Conservation (phyloP, 2,113 vertebrate genomes). For the Oryzias celebensis region DNA sequence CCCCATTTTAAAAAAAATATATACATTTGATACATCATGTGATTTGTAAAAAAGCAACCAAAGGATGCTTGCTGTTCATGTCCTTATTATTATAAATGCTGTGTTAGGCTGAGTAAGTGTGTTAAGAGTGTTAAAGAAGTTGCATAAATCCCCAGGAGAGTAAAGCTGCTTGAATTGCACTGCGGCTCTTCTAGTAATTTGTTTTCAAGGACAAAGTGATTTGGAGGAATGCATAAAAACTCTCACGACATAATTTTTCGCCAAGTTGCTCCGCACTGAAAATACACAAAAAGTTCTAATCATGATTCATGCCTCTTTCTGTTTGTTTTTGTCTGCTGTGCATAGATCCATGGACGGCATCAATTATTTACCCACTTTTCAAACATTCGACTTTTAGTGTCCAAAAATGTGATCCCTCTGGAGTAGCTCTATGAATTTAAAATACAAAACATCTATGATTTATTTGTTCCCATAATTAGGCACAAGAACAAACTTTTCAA, state of each 20-base stretch:
- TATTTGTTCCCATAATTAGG: constrained; percentile 45
- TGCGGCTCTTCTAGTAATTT: constrained; percentile 3
- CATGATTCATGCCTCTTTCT: constrained; percentile 36
- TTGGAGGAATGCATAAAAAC: constrained; percentile 23
- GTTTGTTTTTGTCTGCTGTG: constrained; percentile 19
- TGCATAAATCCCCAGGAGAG: constrained; percentile 8
- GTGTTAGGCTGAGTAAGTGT: constrained; percentile 5
- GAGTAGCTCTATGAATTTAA: constrained; percentile 44
- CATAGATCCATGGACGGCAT: constrained; percentile 35
- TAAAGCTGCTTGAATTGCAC: constrained; percentile 10
- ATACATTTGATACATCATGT: background rate
- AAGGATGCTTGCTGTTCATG: background rate
- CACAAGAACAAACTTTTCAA: constrained; percentile 9
- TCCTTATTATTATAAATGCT: constrained; percentile 2
- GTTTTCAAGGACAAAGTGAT: constrained; percentile 21
- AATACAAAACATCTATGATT: constrained; percentile 30
- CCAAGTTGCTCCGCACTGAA: constrained; percentile 28
- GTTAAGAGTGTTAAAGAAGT: constrained; percentile 15
- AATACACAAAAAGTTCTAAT: constrained; percentile 15
- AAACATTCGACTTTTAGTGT: constrained; percentile 39
- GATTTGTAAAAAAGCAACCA: background rate
- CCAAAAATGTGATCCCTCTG: constrained; percentile 22
- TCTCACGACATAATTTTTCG: constrained; percentile 8
- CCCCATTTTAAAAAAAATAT: too few relatives aligned
- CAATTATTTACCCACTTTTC: constrained; percentile 40